Evolutionary conservation across 2,113 vertebrate species (phyloP).

Genomic region (Hippocampus comes): DNA sequence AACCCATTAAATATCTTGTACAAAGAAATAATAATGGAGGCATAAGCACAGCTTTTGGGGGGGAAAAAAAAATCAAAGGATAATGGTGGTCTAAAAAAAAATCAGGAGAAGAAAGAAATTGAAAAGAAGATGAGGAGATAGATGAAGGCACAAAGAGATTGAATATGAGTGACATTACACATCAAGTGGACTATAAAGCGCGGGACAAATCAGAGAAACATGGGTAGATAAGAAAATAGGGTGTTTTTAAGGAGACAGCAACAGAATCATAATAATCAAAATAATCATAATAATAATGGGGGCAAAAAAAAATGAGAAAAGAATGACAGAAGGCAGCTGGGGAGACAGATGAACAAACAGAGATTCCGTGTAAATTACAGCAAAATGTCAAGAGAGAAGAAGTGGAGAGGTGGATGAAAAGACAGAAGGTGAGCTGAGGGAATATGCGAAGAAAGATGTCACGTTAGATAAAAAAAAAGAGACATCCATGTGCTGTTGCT

Average conservation of each 20-base stretch:
- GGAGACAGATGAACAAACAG: conserved; percentile 41
- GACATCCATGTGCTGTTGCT: conserved; percentile 12
- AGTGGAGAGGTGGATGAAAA: conserved; percentile 11
- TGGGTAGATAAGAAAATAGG: background rate
- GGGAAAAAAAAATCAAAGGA: conserved; percentile 4
- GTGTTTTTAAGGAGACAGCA: conserved; percentile 4
- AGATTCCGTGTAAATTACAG: conserved; percentile 39
- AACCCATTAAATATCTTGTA: conserved; percentile 34
- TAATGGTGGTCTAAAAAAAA: background rate
- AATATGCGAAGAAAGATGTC: background rate
- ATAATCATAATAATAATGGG: background rate
- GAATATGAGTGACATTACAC: conserved; percentile 25
- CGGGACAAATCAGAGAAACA: conserved; percentile 8
- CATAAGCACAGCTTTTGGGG: background rate
- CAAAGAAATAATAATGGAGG: conserved; percentile 15
- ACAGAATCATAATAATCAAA: conserved; percentile 1
- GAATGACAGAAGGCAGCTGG: conserved; percentile 9
- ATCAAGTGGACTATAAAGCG: conserved; percentile 15
- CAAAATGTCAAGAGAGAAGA: conserved; percentile 26
- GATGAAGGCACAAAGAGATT: conserved; percentile 38
- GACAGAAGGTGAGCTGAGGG: conserved; percentile 8
- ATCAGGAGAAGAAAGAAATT: conserved; percentile 6
- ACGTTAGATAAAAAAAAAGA: conserved; percentile 18
- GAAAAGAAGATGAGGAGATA: conserved; percentile 20
- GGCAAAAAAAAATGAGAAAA: conserved; percentile 23